Percentiles rank a stretch among this genome's conserved stretches.
Conservation (phyloP, 2,888 invertebrate genomes). For the Leucoma salicis region DNA sequence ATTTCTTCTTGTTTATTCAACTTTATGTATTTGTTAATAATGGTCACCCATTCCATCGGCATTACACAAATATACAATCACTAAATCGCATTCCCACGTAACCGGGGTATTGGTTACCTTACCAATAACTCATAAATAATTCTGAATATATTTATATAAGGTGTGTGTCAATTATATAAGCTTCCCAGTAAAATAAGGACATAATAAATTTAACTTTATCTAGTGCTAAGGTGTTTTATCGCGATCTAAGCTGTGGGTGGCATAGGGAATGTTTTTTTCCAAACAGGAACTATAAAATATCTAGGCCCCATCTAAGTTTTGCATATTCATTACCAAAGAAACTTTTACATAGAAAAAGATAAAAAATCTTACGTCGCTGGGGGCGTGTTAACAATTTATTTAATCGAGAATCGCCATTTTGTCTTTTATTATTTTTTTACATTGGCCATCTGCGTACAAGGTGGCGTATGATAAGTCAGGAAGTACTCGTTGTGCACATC, state of each 20-base stretch:
- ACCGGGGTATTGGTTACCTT: conserved; percentile 60
- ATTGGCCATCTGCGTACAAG: conserved; percentile 62
- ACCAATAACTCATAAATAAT: conserved; percentile 49
- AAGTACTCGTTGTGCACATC: conserved; percentile 46
- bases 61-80: conserved; percentile 27
- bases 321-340: conserved; percentile 56
- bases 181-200: conserved; percentile 30
- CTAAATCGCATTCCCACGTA: conserved; percentile 41
- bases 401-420: conserved; percentile 56
- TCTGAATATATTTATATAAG: conserved; percentile 43
- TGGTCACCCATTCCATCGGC: too few species aligned
- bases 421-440: conserved; percentile 30
- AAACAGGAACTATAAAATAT: conserved; percentile 60
- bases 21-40: too few species aligned
- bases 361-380: conserved; percentile 56
- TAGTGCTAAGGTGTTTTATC: conserved; percentile 34
- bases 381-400: conserved; percentile 71
- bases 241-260: conserved; percentile 50
- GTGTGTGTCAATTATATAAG: conserved; percentile 41
- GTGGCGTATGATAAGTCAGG: conserved; percentile 63
- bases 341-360: conserved; percentile 66
- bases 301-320: conserved; percentile 60
- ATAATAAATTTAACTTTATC: conserved; percentile 35
- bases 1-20: too few species aligned
- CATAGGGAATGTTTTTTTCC: conserved; percentile 46